Percentiles rank a stretch among this genome's conserved stretches.
These are phyloP conservation scores for Cyrtorhinus lividipennis DNA, from an alignment of 1,140 invertebrate species.

Conservation along the genomic window DNA sequence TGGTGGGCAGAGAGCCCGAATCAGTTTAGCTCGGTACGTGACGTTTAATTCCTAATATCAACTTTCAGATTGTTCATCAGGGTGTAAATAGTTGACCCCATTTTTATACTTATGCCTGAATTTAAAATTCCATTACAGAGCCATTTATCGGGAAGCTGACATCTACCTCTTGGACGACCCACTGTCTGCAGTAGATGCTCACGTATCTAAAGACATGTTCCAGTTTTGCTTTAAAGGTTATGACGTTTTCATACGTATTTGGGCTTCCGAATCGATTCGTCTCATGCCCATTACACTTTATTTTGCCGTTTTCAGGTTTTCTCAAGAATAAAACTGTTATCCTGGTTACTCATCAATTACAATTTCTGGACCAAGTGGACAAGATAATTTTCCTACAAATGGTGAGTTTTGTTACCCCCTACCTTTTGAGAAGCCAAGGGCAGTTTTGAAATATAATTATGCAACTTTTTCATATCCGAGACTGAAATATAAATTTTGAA, in stretches of 20 bases:
- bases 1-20: conserved; percentile 59
- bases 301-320: conserved; percentile 39
- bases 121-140: too few relatives aligned
- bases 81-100: too few relatives aligned
- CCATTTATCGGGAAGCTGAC: conserved; percentile 39
- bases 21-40: conserved; percentile 34
- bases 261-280: too few relatives aligned
- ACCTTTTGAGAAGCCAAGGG: too few relatives aligned
- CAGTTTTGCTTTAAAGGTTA: conserved; percentile 47
- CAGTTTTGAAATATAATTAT: too few relatives aligned
- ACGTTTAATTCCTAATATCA: not conserved
- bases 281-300: too few relatives aligned
- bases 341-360: conserved; percentile 73
- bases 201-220: conserved; percentile 66
- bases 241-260: not conserved
- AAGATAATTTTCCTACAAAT: conserved; percentile 1
- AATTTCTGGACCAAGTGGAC: conserved; percentile 40
- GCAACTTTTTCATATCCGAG: too few relatives aligned
- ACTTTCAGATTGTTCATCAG: too few relatives aligned
- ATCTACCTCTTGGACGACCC: conserved; percentile 72
- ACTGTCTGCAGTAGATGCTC: conserved; percentile 65
- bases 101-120: too few relatives aligned
- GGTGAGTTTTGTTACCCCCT: conserved; percentile 1
- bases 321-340: conserved; percentile 58
- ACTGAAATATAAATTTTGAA: too few relatives aligned